A percentile compares a stretch with the other conserved stretches of the same genome.
Conservation (phyloP, 2,888 invertebrate genomes). For the Ypsolopha scabrella region DNA sequence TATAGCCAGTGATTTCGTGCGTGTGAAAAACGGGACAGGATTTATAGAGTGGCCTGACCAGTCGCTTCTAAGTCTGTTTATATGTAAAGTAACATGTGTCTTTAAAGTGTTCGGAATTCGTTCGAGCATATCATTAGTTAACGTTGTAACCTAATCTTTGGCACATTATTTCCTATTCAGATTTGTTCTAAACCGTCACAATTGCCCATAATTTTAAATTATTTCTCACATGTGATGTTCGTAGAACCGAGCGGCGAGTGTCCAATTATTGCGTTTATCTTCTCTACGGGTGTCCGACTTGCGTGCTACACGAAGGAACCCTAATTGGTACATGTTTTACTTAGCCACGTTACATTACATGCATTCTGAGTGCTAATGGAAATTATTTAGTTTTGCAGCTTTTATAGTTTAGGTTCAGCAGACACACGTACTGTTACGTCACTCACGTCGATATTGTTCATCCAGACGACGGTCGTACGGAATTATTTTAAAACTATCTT, state of each 20-base stretch:
- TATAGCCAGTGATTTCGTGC: slow-evolving; percentile 19
- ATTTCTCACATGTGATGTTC: neutral
- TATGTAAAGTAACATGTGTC: too few relatives aligned
- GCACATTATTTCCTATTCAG: too few relatives aligned
- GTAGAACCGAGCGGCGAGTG: neutral
- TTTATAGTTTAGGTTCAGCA: slow-evolving; percentile 10
- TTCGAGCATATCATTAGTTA: too few relatives aligned
- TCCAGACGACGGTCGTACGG: too few relatives aligned
- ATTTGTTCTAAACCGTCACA: too few relatives aligned
- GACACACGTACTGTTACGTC: slow-evolving; percentile 14
- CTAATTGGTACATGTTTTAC: neutral
- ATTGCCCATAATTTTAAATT: too few relatives aligned
- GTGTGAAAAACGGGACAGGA: slow-evolving; percentile 5
- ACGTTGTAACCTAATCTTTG: too few relatives aligned
- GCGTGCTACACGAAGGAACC: slow-evolving; percentile 26
- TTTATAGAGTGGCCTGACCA: slow-evolving; percentile 5
- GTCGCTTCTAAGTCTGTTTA: neutral
- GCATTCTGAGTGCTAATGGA: neutral
- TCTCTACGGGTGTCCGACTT: slow-evolving; percentile 26
- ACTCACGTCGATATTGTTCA: neutral
- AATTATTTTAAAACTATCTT: too few relatives aligned
- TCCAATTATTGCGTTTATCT: slow-evolving; percentile 2
- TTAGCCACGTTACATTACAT: neutral
- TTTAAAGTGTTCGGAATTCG: too few relatives aligned
- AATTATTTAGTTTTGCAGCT: neutral